A percentile compares a stretch with the other conserved stretches of the same genome.
Evolutionary conservation across 2,113 vertebrate species (phyloP).

Genomic region (Neomonachus schauinslandi): DNA sequence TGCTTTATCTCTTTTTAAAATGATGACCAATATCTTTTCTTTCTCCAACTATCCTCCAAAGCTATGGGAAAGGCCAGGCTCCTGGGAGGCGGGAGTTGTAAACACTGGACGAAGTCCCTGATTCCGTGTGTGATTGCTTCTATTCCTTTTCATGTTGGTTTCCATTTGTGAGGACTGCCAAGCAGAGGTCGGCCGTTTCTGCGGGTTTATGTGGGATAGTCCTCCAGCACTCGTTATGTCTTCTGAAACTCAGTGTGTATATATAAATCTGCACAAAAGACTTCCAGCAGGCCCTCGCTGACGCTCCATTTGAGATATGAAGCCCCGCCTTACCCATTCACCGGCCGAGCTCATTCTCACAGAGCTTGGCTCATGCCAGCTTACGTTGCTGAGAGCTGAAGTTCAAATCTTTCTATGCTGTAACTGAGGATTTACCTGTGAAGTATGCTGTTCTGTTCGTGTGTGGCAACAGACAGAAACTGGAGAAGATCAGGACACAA

Average conservation of each 20-base stretch:
- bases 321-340: neutral
- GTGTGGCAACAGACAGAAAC: fast-evolving
- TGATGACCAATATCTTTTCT: neutral
- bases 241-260: neutral
- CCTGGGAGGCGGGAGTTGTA: fast-evolving
- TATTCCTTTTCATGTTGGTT: neutral
- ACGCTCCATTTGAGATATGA: fast-evolving
- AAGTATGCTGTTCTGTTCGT: fast-evolving
- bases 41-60: neutral
- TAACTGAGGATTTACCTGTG: too few relatives aligned
- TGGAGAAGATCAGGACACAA: neutral
- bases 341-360: fast-evolving
- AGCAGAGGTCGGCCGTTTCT: neutral
- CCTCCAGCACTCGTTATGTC: neutral
- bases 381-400: fast-evolving
- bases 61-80: neutral
- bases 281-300: neutral
- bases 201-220: fast-evolving
- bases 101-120: fast-evolving
- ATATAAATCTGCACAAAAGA: fast-evolving
- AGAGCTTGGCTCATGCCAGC: fast-evolving
- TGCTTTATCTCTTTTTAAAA: neutral
- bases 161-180: neutral
- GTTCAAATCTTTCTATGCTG: neutral
- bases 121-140: fast-evolving